Evolutionary conservation across 2,888 invertebrate species (phyloP).

Genomic region (Mimumesa dahlbomi): DNA sequence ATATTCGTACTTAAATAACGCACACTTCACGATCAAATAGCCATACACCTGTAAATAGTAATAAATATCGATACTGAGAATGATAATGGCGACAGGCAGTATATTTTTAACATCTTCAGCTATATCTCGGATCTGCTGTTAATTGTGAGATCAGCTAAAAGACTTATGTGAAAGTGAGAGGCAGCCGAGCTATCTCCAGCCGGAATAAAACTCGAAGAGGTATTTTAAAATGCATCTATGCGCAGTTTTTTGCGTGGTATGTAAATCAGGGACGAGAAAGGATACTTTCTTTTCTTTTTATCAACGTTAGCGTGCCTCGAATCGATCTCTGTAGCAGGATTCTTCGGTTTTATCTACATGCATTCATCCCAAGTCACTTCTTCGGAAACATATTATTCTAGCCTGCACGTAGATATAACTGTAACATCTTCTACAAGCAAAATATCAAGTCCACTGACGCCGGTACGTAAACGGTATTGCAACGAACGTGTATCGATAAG

Average conservation of each 20-base stretch:
- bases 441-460: too few relatives aligned
- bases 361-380: background rate
- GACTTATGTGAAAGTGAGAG: slow-evolving; percentile 12
- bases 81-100: too few relatives aligned
- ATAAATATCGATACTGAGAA: too few relatives aligned
- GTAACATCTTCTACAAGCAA: background rate
- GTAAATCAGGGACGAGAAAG: slow-evolving; percentile 7
- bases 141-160: too few relatives aligned
- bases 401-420: slow-evolving; percentile 1
- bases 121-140: too few relatives aligned
- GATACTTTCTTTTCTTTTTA: slow-evolving; percentile 28
- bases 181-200: background rate
- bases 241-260: background rate
- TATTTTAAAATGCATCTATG: slow-evolving; percentile 1
- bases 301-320: slow-evolving; percentile 1
- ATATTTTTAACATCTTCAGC: too few relatives aligned
- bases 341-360: slow-evolving; percentile 13
- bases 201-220: background rate
- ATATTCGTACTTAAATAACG: too few relatives aligned
- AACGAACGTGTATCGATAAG: too few relatives aligned
- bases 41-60: too few relatives aligned
- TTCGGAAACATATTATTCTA: background rate
- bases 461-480: too few relatives aligned
- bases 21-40: too few relatives aligned
- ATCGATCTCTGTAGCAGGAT: slow-evolving; percentile 13